Conservation (phyloP, 92 coral and sea anemone species). For the Chrysogorgia sp. region DNA sequence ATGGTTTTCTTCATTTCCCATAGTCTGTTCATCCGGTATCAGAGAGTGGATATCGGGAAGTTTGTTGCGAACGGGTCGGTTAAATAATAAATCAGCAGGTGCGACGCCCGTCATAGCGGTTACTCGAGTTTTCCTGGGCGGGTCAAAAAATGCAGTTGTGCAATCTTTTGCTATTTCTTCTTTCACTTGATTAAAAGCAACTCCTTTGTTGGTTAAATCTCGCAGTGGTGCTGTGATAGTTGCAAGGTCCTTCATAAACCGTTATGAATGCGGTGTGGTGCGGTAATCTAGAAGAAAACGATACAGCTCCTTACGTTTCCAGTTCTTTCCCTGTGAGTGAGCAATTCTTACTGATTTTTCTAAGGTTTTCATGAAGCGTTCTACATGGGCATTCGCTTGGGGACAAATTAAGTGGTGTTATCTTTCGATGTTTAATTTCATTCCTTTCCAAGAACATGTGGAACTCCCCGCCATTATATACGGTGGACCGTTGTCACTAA, state of each 20-base stretch:
- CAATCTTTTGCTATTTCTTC: no score
- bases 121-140: no score
- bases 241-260: no score
- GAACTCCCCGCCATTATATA: slow-evolving; percentile 19
- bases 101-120: neutral
- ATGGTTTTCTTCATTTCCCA: no score
- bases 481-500: slow-evolving; percentile 39
- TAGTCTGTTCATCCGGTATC: neutral
- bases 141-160: no score
- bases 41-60: neutral
- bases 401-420: slow-evolving; percentile 29
- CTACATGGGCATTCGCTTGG: slow-evolving; percentile 29
- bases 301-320: neutral
- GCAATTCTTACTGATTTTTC: neutral
- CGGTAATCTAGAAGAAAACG: neutral
- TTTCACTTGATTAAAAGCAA: no score
- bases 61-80: neutral
- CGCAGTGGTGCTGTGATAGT: no score
- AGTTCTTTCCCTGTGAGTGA: neutral
- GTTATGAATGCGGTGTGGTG: neutral
- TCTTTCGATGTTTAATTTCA: slow-evolving; percentile 12
- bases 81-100: neutral
- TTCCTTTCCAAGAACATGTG: neutral
- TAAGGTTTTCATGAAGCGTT: neutral
- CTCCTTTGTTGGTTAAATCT: no score